Evolutionary conservation across 2,113 vertebrate genomes (phyloP).

Genomic region (Lagopus leucura): DNA sequence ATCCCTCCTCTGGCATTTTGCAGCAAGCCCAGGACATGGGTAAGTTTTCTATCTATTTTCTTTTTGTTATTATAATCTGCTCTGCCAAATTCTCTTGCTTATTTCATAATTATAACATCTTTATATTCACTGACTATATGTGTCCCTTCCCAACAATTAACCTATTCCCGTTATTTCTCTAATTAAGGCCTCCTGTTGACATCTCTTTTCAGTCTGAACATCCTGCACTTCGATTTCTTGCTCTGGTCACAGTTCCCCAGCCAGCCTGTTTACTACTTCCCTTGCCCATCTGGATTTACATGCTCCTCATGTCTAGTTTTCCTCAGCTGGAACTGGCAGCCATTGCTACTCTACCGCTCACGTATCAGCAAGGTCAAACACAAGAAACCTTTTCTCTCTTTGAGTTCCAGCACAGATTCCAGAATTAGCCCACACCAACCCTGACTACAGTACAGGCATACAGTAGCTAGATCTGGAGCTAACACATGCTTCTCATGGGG

Average conservation of each 20-base stretch:
- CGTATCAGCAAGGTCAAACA: not conserved
- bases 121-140: no score
- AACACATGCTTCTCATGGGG: not conserved
- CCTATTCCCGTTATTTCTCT: not conserved
- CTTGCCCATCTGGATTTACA: not conserved
- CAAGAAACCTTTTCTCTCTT: not conserved
- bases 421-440: not conserved
- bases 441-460: not conserved
- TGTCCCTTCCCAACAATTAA: not conserved
- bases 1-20: no score
- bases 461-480: not conserved
- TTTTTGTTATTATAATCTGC: no score
- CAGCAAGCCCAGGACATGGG: no score
- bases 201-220: not conserved
- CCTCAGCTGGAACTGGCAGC: not conserved
- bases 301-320: not conserved
- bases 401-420: not conserved
- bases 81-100: no score
- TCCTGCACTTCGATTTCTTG: not conserved
- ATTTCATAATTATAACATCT: no score
- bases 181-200: not conserved
- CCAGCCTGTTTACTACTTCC: not conserved
- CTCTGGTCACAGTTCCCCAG: not conserved
- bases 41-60: no score
- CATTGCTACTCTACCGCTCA: not conserved